Percentiles rank a stretch among this genome's conserved stretches.
phyloP scores from a whole-genome alignment of 2,888 invertebrate species.

The Epinotia nisella region DNA sequence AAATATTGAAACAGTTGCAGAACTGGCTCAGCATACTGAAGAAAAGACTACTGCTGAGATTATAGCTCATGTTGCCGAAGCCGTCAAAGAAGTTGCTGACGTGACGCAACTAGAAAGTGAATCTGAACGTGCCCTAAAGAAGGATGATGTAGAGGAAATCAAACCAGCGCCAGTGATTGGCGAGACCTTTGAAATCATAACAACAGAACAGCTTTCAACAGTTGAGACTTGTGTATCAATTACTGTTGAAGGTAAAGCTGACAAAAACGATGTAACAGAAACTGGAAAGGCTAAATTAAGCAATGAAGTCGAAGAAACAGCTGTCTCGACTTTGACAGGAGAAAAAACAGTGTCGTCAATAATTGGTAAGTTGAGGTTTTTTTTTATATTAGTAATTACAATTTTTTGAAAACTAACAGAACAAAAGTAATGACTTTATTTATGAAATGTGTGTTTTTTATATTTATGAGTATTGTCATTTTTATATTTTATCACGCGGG shows the following conservation, averaged over 20 bases:
- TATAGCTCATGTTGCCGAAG: neutral
- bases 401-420: neutral
- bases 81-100: neutral
- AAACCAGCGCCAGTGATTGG: slow-evolving; percentile 26
- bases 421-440: too few relatives aligned
- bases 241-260: slow-evolving; percentile 34
- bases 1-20: neutral
- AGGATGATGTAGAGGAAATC: neutral
- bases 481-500: neutral
- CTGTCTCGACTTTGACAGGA: neutral
- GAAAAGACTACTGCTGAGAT: neutral
- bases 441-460: too few relatives aligned
- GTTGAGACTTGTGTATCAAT: slow-evolving; percentile 36
- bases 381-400: neutral
- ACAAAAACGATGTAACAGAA: slow-evolving; percentile 35
- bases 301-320: neutral
- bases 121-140: neutral
- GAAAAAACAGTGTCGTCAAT: neutral
- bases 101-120: neutral
- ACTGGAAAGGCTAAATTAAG: neutral
- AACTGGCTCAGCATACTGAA: neutral
- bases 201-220: slow-evolving; percentile 39
- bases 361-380: slow-evolving; percentile 25
- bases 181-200: slow-evolving; percentile 40
- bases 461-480: neutral